phyloP scores from a whole-genome alignment of 2,113 vertebrate genomes.

The Proterorhinus semilunaris region DNA sequence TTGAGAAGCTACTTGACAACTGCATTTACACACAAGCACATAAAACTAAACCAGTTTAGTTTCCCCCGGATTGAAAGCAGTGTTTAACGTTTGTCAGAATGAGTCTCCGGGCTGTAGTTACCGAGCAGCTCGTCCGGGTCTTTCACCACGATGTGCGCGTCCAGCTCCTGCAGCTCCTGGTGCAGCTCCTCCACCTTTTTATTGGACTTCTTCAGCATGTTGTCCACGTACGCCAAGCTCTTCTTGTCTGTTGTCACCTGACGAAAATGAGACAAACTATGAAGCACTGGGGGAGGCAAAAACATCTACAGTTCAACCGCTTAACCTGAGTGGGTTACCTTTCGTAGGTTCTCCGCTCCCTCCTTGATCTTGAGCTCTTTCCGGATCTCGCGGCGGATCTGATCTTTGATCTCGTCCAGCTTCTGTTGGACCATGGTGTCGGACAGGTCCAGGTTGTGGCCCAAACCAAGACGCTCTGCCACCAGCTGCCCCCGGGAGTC shows the following conservation, averaged over 20 bases:
- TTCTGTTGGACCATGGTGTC: conserved; percentile 96
- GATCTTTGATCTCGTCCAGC: conserved; percentile 95
- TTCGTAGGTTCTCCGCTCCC: conserved; percentile 96
- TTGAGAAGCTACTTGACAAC: no score
- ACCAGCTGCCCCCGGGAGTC: conserved; percentile 86
- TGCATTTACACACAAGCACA: no score
- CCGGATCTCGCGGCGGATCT: conserved; percentile 97
- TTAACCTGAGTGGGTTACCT: conserved; percentile 50
- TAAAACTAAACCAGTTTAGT: no score
- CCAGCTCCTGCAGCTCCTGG: conserved; percentile 95
- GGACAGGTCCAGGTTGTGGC: conserved; percentile 90
- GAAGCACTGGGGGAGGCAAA: no score
- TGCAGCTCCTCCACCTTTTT: conserved; percentile 98
- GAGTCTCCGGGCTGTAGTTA: conserved; percentile 68
- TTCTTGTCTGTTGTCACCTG: conserved; percentile 99
- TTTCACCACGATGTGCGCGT: conserved; percentile 96
- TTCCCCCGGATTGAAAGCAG: background rate
- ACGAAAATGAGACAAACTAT: background rate
- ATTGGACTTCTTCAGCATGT: conserved; percentile 98
- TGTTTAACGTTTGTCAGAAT: conserved; percentile 19
- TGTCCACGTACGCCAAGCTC: conserved; percentile 97
- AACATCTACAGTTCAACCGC: no score
- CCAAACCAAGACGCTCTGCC: conserved; percentile 85
- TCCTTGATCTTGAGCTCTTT: conserved; percentile 99
- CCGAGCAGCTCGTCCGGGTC: conserved; percentile 93